These are phyloP conservation scores for Amphipyra berbera DNA, from an alignment of 2,888 invertebrate genomes.

Conservation along the genomic window DNA sequence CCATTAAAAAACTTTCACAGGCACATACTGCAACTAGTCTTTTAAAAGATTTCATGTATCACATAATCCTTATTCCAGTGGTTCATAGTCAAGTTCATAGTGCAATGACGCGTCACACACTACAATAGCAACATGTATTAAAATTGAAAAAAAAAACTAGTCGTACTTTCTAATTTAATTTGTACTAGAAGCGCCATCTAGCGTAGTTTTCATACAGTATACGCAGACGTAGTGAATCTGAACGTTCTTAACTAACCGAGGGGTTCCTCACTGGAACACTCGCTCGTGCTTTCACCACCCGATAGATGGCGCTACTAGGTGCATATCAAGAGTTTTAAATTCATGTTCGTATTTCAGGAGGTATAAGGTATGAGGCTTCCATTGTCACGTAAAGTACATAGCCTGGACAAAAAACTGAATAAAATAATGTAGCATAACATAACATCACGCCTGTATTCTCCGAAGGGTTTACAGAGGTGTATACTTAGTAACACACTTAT, in stretches of 20 bases:
- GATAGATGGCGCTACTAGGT: slow-evolving; percentile 62
- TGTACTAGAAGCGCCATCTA: slow-evolving; percentile 43
- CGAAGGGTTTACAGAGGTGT: too few relatives aligned
- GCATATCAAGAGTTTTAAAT: not conserved
- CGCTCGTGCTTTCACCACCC: slow-evolving; percentile 55
- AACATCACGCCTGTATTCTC: too few relatives aligned
- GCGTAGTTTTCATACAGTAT: slow-evolving; percentile 1
- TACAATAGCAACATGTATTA: not conserved
- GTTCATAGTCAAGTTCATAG: not conserved
- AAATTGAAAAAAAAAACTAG: not conserved
- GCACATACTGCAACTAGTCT: not conserved
- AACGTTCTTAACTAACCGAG: not conserved
- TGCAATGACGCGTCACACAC: too few relatives aligned
- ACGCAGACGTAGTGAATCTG: not conserved
- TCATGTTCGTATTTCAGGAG: too few relatives aligned
- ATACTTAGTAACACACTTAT: too few relatives aligned
- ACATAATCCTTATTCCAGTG: not conserved
- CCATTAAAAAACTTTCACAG: slow-evolving; percentile 4
- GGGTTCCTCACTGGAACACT: slow-evolving; percentile 5
- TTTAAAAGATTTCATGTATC: not conserved
- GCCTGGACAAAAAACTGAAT: too few relatives aligned
- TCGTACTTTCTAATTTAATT: not conserved
- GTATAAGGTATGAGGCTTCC: too few relatives aligned
- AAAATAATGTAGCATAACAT: too few relatives aligned
- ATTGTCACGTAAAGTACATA: too few relatives aligned